Evolutionary conservation across 2,797 vertebrate genomes (phyloP), one percentile per base, ranked within the genome.

Genomic region (Macropodus opercularis): DNA sequence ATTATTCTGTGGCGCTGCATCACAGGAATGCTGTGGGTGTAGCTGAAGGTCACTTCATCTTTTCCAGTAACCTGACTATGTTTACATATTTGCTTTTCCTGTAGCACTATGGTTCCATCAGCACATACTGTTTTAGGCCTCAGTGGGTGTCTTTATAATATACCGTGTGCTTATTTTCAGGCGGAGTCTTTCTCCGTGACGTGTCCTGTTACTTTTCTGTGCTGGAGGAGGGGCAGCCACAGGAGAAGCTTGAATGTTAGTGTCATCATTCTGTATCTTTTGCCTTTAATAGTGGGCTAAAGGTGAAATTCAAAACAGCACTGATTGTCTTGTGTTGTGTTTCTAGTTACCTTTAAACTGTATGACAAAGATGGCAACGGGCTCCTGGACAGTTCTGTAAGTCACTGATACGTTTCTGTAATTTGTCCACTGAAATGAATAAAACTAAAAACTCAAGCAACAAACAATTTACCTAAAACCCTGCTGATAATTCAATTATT

Each of bases 171-270:
- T 43, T 34, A 3, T 44, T 79, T 57, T 44, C 80, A 87, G 91
- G 82, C 15, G 79, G 91, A 3, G 91, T 97, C 24, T 94, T 90
- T 66, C 89, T 97, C 24, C 94, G 90, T 26, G 95, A 96, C 7
- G 91, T 97, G 38, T 95, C 93, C 71, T 97, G 96, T 85, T 97
- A 97, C 85, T 95, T 97, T 77, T 95, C 95, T 0, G 92, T 97
- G 75, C 87, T 97, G 89, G 96, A 97, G 84, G 93, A 95, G 0
- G 94, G 93, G 48, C 92, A 93, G 48, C 95, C 96, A 0, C 91
- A 91, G 43, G 95, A 97, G 61, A 97, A 97, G 67, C 92, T 97
- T 6, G 94, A 96, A 75, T 96, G 96, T 97, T 73, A 89, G 94
- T 92, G 41, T 65, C 12, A 32, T 50, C 27, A 36, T 10, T 0